These are phyloP conservation scores for Sussaba pulchella DNA, from an alignment of 2,888 invertebrate species.

Conservation along the genomic window DNA sequence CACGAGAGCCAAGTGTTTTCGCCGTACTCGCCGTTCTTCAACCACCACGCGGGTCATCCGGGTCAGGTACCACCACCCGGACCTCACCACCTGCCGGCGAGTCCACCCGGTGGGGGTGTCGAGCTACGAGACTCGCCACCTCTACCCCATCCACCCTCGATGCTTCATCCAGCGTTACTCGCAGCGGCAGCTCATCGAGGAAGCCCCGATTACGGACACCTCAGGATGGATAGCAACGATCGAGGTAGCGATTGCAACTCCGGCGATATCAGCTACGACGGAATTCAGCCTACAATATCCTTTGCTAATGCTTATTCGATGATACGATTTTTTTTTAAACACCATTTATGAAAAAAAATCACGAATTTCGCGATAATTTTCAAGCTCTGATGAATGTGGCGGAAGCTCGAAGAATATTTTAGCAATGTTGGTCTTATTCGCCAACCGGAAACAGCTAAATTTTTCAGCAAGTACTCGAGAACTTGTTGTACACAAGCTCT, in stretches of 20 bases:
- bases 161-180: slow-evolving; percentile 93
- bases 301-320: slow-evolving; percentile 88
- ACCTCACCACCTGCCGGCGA: slow-evolving; percentile 83
- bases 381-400: slow-evolving; percentile 30
- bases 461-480: slow-evolving; percentile 31
- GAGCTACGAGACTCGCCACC: slow-evolving; percentile 93
- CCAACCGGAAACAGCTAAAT: slow-evolving; percentile 22
- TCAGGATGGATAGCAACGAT: slow-evolving; percentile 93
- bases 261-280: slow-evolving; percentile 95
- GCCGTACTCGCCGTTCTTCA: slow-evolving; percentile 96
- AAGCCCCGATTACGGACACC: slow-evolving; percentile 92
- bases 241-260: slow-evolving; percentile 96
- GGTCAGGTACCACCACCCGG: slow-evolving; percentile 82
- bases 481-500: slow-evolving; percentile 20
- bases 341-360: not conserved
- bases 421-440: not conserved
- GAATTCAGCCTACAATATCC: slow-evolving; percentile 98
- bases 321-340: not conserved
- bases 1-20: slow-evolving; percentile 97
- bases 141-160: slow-evolving; percentile 91
- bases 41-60: slow-evolving; percentile 83
- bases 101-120: slow-evolving; percentile 89
- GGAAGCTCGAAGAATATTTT: slow-evolving; percentile 20
- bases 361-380: not conserved
- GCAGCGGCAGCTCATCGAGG: slow-evolving; percentile 93